Evolutionary conservation across 2,113 vertebrate genomes (phyloP).

Genomic region (Scolopax mira): DNA sequence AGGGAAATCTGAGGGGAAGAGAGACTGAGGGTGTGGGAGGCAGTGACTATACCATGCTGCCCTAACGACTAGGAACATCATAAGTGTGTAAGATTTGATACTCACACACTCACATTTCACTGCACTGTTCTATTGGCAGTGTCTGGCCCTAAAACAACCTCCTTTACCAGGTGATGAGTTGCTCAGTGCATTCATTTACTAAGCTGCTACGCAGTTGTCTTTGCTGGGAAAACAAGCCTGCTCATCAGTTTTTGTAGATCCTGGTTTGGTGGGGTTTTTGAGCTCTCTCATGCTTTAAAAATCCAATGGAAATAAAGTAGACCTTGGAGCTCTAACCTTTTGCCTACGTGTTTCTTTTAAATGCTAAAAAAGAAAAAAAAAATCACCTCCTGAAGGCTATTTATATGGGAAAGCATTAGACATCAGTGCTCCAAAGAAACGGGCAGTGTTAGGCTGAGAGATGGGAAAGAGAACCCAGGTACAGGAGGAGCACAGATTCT

Average conservation of each 20-base stretch:
- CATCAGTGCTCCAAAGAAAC: neutral
- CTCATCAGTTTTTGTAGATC: neutral
- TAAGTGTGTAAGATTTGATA: neutral
- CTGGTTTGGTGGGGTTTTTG: accelerated
- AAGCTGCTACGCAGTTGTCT: neutral
- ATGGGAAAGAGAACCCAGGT: neutral
- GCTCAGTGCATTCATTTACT: neutral
- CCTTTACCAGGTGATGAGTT: accelerated
- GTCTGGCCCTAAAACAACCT: neutral
- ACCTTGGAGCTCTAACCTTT: neutral
- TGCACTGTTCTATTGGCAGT: neutral
- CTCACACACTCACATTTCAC: neutral
- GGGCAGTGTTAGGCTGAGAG: accelerated
- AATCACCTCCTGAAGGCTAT: neutral
- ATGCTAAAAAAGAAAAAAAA: neutral
- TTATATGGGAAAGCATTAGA: neutral
- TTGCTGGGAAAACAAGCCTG: neutral
- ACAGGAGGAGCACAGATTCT: neutral
- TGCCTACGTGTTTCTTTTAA: neutral
- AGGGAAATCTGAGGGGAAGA: neutral
- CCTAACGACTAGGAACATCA: neutral
- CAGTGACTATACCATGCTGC: neutral
- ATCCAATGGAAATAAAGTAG: neutral
- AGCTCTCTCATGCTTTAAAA: neutral
- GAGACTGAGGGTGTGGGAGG: neutral